These are phyloP conservation scores for Argyrosomus regius DNA, from an alignment of 2,797 vertebrate genomes.

Conservation along the genomic window DNA sequence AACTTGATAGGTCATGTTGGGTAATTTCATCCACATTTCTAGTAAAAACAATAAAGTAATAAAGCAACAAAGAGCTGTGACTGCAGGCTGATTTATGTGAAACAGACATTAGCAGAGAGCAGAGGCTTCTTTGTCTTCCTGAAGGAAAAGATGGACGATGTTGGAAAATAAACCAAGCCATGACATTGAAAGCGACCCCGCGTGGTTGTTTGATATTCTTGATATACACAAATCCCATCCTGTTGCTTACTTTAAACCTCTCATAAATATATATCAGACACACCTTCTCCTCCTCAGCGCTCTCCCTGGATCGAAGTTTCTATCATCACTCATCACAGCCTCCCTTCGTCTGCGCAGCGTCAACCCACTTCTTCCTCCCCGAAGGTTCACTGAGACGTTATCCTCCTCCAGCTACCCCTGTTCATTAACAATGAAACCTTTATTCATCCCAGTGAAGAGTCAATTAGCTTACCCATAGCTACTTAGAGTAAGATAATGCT, in stretches of 20 bases:
- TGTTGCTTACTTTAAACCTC: neutral
- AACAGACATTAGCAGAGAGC: constrained; percentile 14
- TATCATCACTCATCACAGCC: constrained; percentile 11
- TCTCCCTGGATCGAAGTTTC: constrained; percentile 21
- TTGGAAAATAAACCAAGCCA: constrained; percentile 28
- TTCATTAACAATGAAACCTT: neutral
- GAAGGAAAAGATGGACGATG: constrained; percentile 9
- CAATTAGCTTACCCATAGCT: neutral
- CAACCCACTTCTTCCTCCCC: neutral
- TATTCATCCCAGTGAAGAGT: neutral
- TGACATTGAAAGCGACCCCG: constrained; percentile 12
- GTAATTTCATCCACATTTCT: constrained; percentile 31
- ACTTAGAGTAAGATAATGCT: neutral
- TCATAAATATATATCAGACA: constrained; percentile 12
- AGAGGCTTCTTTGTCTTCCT: constrained; percentile 17
- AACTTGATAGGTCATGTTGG: constrained; percentile 7
- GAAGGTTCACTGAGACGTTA: neutral
- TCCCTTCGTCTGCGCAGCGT: neutral
- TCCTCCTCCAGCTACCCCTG: neutral
- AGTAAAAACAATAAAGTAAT: constrained; percentile 22
- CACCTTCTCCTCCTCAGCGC: constrained; percentile 3
- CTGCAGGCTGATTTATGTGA: constrained; percentile 16
- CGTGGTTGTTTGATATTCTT: constrained; percentile 10
- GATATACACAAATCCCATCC: neutral
- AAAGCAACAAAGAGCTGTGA: neutral